Evolutionary conservation across 2,797 vertebrate genomes (phyloP), one percentile per base, ranked within the genome.

Genomic region (Podarcis lilfordi): DNA sequence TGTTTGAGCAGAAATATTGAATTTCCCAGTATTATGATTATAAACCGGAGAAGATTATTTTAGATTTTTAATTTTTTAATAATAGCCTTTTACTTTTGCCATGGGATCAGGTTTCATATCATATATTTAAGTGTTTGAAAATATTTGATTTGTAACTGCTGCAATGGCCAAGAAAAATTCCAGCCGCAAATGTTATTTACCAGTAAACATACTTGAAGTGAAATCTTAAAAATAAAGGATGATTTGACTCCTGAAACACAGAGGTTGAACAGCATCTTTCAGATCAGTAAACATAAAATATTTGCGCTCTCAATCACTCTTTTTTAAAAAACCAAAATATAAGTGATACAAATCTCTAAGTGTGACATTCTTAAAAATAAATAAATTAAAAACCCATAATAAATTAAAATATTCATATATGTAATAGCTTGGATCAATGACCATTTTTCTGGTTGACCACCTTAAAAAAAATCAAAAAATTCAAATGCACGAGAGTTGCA

Each of bases 1-100:
- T 97, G 96, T 98, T 97, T 97, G 97, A 97, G 94, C 91, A 96
- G 96, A 96, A 96, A 97, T 97, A 97, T 97, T 97, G 96, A 97
- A 96, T 93, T 96, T 95, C 79, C 90, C 90, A 75, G 85, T 81
- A 93, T 92, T 96, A 93, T 91, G 93, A 95, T 95, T 96, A 95
- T 95, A 96, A 95, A 96, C 93, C 90, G 93, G 91, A 95, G 90
- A 89, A 94, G 86, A 93, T 95, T 96, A 95, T 95, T 96, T 92
- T 88, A 92, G 77, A n/a, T 75, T 71, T 85, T 92, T 85, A 55
- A 0, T 10, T 11, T 11, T 32, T 95, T 91, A 91, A 91, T 87
- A 93, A 83, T 84, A 32, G 4, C 3, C 9, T 90, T 89, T 91
- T 76, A 87, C 69, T 92, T 95, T 89, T 95, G 84, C 37, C 69